Percentiles rank a stretch among this genome's conserved stretches.
Evolutionary conservation across 2,113 vertebrate species (phyloP).

Genomic region (Helogale parvula): DNA sequence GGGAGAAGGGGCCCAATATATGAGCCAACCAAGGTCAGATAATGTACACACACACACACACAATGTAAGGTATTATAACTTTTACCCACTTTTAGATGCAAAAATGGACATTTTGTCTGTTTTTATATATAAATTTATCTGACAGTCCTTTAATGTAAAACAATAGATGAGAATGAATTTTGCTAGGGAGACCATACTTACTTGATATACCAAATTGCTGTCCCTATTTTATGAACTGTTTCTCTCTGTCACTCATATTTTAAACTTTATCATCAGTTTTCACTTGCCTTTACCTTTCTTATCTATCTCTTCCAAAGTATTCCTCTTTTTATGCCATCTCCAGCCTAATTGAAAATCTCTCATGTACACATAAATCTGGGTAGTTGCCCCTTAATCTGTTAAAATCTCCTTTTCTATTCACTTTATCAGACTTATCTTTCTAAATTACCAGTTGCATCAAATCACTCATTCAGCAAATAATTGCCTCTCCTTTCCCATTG

Average conservation of each 20-base stretch:
- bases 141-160: not conserved
- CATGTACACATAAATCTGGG: not conserved
- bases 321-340: not conserved
- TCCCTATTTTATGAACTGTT: not conserved
- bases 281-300: not conserved
- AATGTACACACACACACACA: not conserved
- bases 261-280: conserved; percentile 14
- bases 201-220: not conserved
- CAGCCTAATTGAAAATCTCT: not conserved
- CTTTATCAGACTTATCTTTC: not conserved
- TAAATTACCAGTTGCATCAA: not conserved
- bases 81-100: not conserved
- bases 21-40: not conserved
- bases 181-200: not conserved
- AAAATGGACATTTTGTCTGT: not conserved
- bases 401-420: not conserved
- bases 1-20: not conserved
- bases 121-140: not conserved
- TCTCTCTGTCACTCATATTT: not conserved
- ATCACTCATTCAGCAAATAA: not conserved
- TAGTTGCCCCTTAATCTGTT: not conserved
- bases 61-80: not conserved
- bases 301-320: not conserved
- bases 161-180: not conserved
- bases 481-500: not conserved